Evolutionary conservation across 2,888 invertebrate genomes (phyloP).

Genomic region (Alsophila aescularia): DNA sequence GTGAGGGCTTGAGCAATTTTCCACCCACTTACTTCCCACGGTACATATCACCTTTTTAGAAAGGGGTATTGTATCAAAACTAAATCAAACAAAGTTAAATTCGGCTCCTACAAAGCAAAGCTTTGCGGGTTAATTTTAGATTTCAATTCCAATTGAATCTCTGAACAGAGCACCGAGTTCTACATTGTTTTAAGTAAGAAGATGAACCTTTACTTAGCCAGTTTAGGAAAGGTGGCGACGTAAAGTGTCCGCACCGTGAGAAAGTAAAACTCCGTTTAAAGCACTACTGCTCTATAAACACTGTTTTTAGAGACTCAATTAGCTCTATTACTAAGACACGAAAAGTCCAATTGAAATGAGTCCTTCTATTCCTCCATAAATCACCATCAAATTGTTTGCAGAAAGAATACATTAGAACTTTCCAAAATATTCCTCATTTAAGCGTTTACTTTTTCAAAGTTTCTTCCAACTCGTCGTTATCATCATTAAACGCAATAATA

Average conservation of each 20-base stretch:
- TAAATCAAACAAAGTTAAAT: slow-evolving; percentile 22
- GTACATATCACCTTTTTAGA: background rate
- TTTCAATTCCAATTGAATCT: slow-evolving; percentile 17
- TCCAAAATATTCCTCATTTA: no score
- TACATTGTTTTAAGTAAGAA: slow-evolving; percentile 1
- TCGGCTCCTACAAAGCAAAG: slow-evolving; percentile 10
- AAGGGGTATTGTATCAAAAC: slow-evolving; percentile 4
- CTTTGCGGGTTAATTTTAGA: slow-evolving; percentile 21
- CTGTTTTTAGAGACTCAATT: no score
- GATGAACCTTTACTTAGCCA: background rate
- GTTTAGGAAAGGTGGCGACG: background rate
- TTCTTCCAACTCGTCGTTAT: no score
- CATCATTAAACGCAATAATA: no score
- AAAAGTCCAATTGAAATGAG: no score
- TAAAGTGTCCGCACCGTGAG: background rate
- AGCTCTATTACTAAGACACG: no score
- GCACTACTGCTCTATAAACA: no score
- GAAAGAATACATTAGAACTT: no score
- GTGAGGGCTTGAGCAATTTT: background rate
- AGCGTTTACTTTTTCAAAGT: no score
- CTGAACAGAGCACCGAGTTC: background rate
- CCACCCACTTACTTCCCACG: background rate
- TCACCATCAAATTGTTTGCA: no score
- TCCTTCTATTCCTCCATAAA: no score
- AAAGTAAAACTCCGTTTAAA: no score